These are phyloP conservation scores for Babyrousa celebensis DNA, from an alignment of 2,797 vertebrate genomes.

Conservation along the genomic window DNA sequence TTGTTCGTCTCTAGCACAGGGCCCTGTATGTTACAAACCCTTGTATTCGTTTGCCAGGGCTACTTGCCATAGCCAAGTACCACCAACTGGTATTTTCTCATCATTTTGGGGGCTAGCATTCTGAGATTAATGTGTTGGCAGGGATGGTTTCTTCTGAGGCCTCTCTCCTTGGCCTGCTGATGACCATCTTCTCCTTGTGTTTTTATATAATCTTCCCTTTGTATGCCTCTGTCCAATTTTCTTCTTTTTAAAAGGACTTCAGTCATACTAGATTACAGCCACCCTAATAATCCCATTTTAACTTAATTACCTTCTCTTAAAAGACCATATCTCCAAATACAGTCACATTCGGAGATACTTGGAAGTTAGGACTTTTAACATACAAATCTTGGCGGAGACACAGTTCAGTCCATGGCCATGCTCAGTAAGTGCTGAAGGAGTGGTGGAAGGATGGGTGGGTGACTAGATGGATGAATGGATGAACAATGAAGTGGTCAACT, in stretches of 20 bases:
- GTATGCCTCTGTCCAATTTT: neutral
- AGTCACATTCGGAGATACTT: neutral
- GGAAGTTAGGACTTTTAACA: neutral
- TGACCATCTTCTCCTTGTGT: neutral
- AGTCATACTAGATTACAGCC: neutral
- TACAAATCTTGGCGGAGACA: neutral
- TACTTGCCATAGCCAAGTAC: neutral
- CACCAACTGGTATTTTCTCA: constrained; percentile 38
- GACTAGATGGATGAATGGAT: neutral
- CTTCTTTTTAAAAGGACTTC: neutral
- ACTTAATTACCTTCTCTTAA: constrained; percentile 24
- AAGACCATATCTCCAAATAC: neutral
- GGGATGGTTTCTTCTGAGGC: neutral
- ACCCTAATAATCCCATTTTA: neutral
- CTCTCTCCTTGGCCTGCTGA: neutral
- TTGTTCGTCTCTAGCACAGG: neutral
- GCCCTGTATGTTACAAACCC: neutral
- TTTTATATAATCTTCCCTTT: neutral
- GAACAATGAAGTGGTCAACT: neutral
- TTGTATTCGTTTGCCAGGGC: neutral
- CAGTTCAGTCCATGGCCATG: neutral
- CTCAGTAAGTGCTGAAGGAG: neutral
- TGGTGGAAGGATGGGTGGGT: neutral
- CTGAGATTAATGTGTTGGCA: constrained; percentile 7
- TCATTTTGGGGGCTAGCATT: neutral